Percentiles rank a stretch among this genome's conserved stretches.
phyloP scores from a whole-genome alignment of 37 sponge, comb jelly and placozoan genomes.

The Aphrocallistes beatrix region DNA sequence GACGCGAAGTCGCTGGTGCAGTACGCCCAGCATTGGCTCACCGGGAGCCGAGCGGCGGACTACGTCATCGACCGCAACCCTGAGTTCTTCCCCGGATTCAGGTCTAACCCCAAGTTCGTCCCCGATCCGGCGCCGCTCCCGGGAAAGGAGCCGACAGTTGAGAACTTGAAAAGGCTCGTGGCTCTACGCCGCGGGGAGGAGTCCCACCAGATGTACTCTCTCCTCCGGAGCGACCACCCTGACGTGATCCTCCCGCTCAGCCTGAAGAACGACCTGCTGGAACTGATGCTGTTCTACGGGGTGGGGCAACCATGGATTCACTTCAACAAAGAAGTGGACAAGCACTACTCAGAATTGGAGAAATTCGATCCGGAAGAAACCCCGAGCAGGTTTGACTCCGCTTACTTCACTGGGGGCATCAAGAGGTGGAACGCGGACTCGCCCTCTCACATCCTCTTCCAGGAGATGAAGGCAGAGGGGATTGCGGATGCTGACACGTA shows the following conservation, averaged over 20 bases:
- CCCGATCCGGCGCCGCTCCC: neutral
- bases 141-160: neutral
- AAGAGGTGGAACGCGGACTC: neutral
- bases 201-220: neutral
- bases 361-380: neutral
- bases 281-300: neutral
- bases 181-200: neutral
- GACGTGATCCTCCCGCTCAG: neutral
- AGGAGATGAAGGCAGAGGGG: neutral
- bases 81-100: slow-evolving; percentile 28
- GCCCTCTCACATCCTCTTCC: neutral
- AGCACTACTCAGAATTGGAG: neutral
- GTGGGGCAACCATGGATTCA: neutral
- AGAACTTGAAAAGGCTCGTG: neutral
- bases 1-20: slow-evolving; percentile 20
- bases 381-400: neutral
- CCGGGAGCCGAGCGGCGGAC: slow-evolving; percentile 50
- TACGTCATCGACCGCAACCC: slow-evolving; percentile 45
- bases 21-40: slow-evolving; percentile 28
- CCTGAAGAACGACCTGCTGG: neutral
- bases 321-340: neutral
- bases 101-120: neutral
- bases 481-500: neutral
- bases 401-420: neutral
- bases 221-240: neutral